Evolutionary conservation across 2,888 invertebrate species (phyloP).

Genomic region (Smittia aterrima): DNA sequence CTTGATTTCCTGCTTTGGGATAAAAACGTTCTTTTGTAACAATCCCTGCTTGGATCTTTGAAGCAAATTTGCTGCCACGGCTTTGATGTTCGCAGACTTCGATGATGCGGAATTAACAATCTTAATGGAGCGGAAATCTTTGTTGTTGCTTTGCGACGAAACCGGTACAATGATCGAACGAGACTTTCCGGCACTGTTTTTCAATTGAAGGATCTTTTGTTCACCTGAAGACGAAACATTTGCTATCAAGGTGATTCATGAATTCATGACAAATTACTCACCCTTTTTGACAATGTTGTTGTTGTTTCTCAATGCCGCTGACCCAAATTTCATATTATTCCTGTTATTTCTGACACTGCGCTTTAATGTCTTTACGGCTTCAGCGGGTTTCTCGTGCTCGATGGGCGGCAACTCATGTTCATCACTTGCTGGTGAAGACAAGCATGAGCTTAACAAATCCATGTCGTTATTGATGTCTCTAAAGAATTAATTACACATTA

Average conservation of each 20-base stretch:
- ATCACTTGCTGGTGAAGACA: constrained; percentile 40
- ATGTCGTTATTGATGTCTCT: constrained; percentile 46
- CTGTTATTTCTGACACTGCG: constrained; percentile 26
- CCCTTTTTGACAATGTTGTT: constrained; percentile 26
- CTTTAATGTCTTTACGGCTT: neutral
- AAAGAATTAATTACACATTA: neutral
- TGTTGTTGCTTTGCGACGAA: constrained; percentile 65
- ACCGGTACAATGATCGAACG: constrained; percentile 71
- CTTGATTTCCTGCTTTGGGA: constrained; percentile 20
- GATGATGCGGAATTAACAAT: constrained; percentile 66
- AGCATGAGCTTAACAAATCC: constrained; percentile 45
- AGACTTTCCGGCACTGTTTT: constrained; percentile 51
- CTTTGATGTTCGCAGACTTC: constrained; percentile 58
- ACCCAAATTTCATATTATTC: constrained; percentile 17
- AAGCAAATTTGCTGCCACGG: constrained; percentile 57
- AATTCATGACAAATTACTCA: constrained; percentile 1
- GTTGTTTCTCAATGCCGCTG: neutral
- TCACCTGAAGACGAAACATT: constrained; percentile 13
- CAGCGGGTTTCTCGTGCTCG: neutral
- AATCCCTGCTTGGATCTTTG: constrained; percentile 56
- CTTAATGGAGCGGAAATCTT: constrained; percentile 69
- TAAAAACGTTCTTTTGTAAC: constrained; percentile 51
- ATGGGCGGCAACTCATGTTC: neutral
- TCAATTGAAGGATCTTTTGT: constrained; percentile 42
- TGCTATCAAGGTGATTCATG: neutral